Base-by-base conservation (phyloP, 2,888 invertebrate genomes). In the Cephus runcator region DNA sequence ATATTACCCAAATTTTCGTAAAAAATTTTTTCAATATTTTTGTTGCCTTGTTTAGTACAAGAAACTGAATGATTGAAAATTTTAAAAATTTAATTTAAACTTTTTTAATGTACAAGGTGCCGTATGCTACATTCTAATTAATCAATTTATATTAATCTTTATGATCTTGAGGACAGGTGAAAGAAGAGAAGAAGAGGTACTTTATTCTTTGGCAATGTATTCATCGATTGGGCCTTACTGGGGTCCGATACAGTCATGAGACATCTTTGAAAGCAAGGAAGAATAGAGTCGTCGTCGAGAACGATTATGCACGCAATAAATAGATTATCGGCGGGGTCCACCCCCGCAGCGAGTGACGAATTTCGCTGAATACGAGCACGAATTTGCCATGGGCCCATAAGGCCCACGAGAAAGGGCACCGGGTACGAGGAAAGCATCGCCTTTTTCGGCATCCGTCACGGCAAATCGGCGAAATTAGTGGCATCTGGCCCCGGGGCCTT, bases 221-320 rank as follows among this genome's bases (percentile, higher is more conserved):
- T 40, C 40, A 40, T 40, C 15, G 40, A 40, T 15, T 40, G 40
- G 15, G 40, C 40, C 40, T 40, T 40, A 40, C 15, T 4, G 15
- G 40, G 40, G 1, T 15, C 40, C 40, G 40, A 40, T 40, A 40
- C 40, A 40, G 40, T 40, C 40, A 40, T 40, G 40, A 40, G 40
- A 40, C 40, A 40, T 40, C 15, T 40, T 40, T 40, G 15, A 15
- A 40, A 40, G 40, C 40, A 15, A 40, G 40, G 40, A 40, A 6
- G 40, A 40, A 40, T 40, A 76, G 78, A 81, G 81, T 77, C 79
- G 80, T 73, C 82, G 76, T 77, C 82, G 77, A 77, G 81, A 79
- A 76, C 85, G 86, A 89, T 89, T 89, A 88, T 89, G 84, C 87
- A 88, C 84, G 88, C 88, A 88, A 88, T 89, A 88, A 89, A 88